These are phyloP conservation scores for Eulemur albifrons DNA, from an alignment of 2,797 vertebrate genomes.

Conservation along the genomic window DNA sequence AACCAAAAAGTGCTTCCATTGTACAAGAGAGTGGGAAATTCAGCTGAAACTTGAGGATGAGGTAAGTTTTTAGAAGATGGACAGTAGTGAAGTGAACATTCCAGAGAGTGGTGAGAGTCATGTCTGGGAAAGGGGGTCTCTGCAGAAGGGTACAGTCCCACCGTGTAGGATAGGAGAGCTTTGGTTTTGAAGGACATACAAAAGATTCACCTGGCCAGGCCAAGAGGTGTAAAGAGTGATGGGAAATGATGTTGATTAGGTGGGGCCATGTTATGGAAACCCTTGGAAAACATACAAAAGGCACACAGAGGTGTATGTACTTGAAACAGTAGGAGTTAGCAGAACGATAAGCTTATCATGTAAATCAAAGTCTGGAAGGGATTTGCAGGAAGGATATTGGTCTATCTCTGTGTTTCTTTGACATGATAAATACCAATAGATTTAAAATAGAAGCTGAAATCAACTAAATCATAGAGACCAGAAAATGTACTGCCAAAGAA, in stretches of 20 bases:
- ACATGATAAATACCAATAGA: slow-evolving; percentile 20
- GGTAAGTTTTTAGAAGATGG: not conserved
- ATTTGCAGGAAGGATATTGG: not conserved
- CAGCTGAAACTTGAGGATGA: not conserved
- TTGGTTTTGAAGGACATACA: not conserved
- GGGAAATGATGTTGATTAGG: not conserved
- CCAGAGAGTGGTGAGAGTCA: not conserved
- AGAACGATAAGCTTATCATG: not conserved
- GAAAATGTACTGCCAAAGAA: slow-evolving; percentile 58
- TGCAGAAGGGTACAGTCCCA: not conserved
- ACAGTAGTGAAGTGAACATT: not conserved
- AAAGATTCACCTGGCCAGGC: not conserved
- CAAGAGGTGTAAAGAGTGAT: not conserved
- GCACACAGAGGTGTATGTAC: not conserved
- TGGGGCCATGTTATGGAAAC: not conserved
- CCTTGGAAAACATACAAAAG: not conserved
- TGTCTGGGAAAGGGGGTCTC: not conserved
- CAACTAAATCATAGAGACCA: slow-evolving; percentile 46
- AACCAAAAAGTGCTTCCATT: not conserved
- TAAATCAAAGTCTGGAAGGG: not conserved
- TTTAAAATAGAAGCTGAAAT: slow-evolving; percentile 59
- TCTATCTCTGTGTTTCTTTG: slow-evolving; percentile 22
- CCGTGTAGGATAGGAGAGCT: fast-evolving
- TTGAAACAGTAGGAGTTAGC: not conserved
- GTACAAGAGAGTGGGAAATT: not conserved